These are phyloP conservation scores for Phaonia tiefii DNA, from an alignment of 2,888 invertebrate genomes.

Conservation along the genomic window DNA sequence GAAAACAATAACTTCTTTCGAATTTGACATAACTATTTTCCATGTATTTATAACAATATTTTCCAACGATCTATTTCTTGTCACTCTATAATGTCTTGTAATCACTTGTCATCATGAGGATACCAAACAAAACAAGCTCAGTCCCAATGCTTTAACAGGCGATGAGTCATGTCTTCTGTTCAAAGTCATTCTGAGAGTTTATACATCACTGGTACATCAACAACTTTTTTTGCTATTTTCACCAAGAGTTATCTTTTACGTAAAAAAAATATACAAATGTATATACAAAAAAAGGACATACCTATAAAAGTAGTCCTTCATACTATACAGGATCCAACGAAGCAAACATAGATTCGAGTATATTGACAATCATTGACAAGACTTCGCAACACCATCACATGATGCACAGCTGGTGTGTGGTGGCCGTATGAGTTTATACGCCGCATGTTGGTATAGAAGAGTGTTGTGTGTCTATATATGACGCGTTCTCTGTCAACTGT, in stretches of 20 bases:
- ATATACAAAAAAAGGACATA: neutral
- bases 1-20: no score
- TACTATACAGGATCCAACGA: neutral
- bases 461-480: neutral
- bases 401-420: neutral
- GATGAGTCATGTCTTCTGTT: conserved; percentile 16
- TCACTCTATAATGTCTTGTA: no score
- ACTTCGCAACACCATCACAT: neutral
- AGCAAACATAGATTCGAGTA: conserved; percentile 28
- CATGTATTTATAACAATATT: no score
- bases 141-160: conserved; percentile 26
- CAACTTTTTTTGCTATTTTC: no score
- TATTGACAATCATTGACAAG: conserved; percentile 11
- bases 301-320: neutral
- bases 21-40: no score
- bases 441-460: neutral
- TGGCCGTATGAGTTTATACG: conserved; percentile 2
- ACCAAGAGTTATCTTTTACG: neutral
- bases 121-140: no score
- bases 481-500: no score
- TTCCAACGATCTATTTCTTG: no score
- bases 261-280: neutral
- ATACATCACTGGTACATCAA: conserved; percentile 22
- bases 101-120: conserved; percentile 6
- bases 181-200: neutral